phyloP scores from a whole-genome alignment of 2,113 vertebrate genomes.

The Pseudorasbora parva region DNA sequence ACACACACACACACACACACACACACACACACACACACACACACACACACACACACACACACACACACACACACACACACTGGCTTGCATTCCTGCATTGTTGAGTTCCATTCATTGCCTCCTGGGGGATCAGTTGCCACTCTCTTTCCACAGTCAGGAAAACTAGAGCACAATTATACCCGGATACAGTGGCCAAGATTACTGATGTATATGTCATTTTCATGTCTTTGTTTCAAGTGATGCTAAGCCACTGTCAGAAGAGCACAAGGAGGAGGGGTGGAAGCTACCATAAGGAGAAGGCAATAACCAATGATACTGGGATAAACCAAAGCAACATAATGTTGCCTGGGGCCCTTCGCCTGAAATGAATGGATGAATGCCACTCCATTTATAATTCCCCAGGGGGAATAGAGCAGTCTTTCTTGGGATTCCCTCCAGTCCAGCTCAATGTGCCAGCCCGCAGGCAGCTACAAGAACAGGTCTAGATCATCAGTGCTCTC shows the following conservation, averaged over 20 bases:
- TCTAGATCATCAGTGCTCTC: neutral
- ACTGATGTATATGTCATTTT: slow-evolving; percentile 22
- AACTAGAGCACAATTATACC: slow-evolving; percentile 9
- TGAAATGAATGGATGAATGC: slow-evolving; percentile 58
- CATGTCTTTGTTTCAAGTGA: slow-evolving; percentile 23
- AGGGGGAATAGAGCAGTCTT: slow-evolving; percentile 50
- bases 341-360: slow-evolving; percentile 54
- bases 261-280: slow-evolving; percentile 23
- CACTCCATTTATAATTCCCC: slow-evolving; percentile 53
- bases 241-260: neutral
- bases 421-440: slow-evolving; percentile 42
- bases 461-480: slow-evolving; percentile 48
- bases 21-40: slow-evolving; percentile 23
- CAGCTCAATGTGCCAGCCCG: slow-evolving; percentile 49
- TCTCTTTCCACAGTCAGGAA: slow-evolving; percentile 33
- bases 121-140: slow-evolving; percentile 26
- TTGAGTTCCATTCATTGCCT: slow-evolving; percentile 38
- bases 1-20: slow-evolving; percentile 32
- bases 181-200: neutral
- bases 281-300: slow-evolving; percentile 3
- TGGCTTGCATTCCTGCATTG: slow-evolving; percentile 50
- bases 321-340: slow-evolving; percentile 57
- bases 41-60: slow-evolving; percentile 29
- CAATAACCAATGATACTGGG: slow-evolving; percentile 45
- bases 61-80: slow-evolving; percentile 33